phyloP scores from a whole-genome alignment of 1,140 invertebrate species.

The Coelopa frigida region DNA sequence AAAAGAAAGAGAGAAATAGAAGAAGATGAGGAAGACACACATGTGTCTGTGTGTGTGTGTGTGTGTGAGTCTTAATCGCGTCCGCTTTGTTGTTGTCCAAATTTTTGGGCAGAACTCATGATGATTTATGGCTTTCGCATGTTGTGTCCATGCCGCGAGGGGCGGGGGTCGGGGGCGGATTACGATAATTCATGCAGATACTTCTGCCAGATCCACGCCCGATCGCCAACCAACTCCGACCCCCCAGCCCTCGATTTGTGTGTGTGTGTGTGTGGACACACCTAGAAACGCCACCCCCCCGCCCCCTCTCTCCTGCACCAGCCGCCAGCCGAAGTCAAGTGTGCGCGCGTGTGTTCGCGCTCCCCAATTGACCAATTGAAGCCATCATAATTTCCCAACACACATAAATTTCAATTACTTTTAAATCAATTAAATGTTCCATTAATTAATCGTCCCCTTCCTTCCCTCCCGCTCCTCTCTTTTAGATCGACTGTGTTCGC shows the following conservation, averaged over 20 bases:
- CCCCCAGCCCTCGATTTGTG: constrained; percentile 1
- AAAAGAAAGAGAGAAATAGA: too few relatives aligned
- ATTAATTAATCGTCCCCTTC: background rate
- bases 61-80: too few relatives aligned
- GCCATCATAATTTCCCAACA: constrained; percentile 1
- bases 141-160: too few relatives aligned
- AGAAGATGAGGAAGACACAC: too few relatives aligned
- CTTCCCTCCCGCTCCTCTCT: background rate
- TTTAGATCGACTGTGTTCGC: background rate
- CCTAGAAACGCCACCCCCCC: background rate
- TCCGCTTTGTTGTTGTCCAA: too few relatives aligned
- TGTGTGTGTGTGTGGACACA: background rate
- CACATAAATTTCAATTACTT: constrained; percentile 13
- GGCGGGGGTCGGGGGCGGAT: too few relatives aligned
- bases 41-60: too few relatives aligned
- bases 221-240: background rate
- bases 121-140: too few relatives aligned
- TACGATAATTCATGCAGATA: too few relatives aligned
- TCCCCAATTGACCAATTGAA: constrained; percentile 4
- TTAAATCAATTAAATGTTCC: background rate
- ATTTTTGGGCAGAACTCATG: too few relatives aligned
- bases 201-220: too few relatives aligned
- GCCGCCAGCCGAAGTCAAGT: constrained; percentile 6
- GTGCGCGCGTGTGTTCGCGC: background rate
- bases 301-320: background rate